Base-by-base conservation (phyloP, 2,113 vertebrate genomes). In the Indri indri region DNA sequence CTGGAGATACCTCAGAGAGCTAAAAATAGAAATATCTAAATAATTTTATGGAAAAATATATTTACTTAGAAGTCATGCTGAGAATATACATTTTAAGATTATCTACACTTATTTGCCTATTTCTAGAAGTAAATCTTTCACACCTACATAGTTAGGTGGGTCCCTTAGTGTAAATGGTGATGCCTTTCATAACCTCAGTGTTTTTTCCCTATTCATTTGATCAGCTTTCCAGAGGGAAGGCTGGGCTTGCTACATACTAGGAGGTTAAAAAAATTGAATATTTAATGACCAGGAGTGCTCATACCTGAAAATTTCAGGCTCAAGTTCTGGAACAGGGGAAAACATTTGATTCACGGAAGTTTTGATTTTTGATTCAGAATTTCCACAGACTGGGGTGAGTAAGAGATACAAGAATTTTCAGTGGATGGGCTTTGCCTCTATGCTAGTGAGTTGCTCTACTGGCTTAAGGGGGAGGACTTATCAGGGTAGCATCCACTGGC, bases 71-170 rank as follows among this genome's bases (percentile, higher is more conserved):
- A 89, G 85, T 30, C 25, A 84, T 23, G 40, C 25, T 83, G 54
- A 80, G 25, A 86, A 82, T 10, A 83, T 88, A 95, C 71, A 89
- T 96, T 95, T 86, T 73, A 93, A 91, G 4, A 76, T 65, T 37
- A 42, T 52, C 40, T 73, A 85, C 63, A 57, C 71, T 89, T 59
- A 63, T 76, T 95, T 76, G 68, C 65, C 52, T 68, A 22, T 27
- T 88, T 95, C 27, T 95, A 20, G 52, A 96, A 76, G 37, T 40
- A 84, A 92, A 3, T 70, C 37, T 84, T 89, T 57, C 59, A 76
- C 1, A 95, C 74, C 17, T 82, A 80, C 10, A 59, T 17, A 88
- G n/a, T 2, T 71, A 37, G 61, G 34, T 83, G 2, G n/a, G 5
- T 47, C 20, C 25, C 40, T 86, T 68, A 25, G 8, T 83, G 57